phyloP scores from a whole-genome alignment of 2,888 invertebrate genomes.

The Caenorhabditis auriculariae region DNA sequence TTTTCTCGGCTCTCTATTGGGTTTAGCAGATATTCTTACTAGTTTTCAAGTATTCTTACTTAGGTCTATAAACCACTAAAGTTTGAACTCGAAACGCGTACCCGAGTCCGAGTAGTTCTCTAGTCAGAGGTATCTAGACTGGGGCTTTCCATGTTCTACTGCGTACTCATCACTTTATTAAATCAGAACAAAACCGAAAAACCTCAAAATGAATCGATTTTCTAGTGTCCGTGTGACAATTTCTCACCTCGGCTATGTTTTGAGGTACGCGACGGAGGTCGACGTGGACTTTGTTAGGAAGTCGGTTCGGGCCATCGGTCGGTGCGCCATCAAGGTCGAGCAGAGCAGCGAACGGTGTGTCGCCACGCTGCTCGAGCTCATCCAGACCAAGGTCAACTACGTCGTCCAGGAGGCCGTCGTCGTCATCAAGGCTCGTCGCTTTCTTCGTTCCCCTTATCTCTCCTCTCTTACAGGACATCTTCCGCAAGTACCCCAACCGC shows the following conservation, averaged over 20 bases:
- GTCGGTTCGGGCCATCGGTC: conserved; percentile 94
- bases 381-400: conserved; percentile 99
- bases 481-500: conserved; percentile 90
- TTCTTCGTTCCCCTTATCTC: conserved; percentile 13
- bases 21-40: no score
- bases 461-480: conserved; percentile 65
- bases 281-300: conserved; percentile 99
- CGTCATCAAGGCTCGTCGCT: conserved; percentile 78
- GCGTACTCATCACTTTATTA: no score
- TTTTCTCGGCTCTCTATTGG: no score
- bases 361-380: conserved; percentile 90
- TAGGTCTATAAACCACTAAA: no score
- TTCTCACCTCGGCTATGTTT: conserved; percentile 38
- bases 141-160: no score
- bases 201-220: no score
- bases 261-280: conserved; percentile 88
- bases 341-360: conserved; percentile 98
- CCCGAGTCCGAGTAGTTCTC: no score
- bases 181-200: no score
- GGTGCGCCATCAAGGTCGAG: conserved; percentile 88
- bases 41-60: no score
- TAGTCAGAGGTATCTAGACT: no score
- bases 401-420: conserved; percentile 99
- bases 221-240: background rate
- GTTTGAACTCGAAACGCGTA: no score